These are phyloP conservation scores for Scortum barcoo DNA, from an alignment of 2,113 vertebrate genomes.

Conservation along the genomic window DNA sequence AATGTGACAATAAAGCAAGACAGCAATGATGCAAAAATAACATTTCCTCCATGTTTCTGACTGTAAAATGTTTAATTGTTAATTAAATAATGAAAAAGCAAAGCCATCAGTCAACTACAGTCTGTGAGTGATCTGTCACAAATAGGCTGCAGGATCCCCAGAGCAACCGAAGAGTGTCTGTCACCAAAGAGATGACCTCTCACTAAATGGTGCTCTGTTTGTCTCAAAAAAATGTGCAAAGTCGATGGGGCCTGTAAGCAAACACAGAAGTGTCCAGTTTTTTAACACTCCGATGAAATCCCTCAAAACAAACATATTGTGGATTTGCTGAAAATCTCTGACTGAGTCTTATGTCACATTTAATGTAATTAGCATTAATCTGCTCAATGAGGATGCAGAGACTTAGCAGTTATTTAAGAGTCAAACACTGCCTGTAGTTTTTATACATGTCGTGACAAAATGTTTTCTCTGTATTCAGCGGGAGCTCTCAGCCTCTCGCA, in stretches of 20 bases:
- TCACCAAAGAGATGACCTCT: conserved; percentile 66
- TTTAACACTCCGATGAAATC: not conserved
- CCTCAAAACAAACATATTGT: not conserved
- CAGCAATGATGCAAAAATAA: not conserved
- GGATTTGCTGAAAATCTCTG: conserved; percentile 9
- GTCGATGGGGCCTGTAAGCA: too few species aligned
- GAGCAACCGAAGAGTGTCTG: conserved; percentile 41
- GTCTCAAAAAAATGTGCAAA: conserved; percentile 12
- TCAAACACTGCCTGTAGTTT: not conserved
- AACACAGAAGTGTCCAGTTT: not conserved
- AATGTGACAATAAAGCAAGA: not conserved
- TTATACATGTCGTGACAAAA: conserved; percentile 2
- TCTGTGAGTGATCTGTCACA: conserved; percentile 5
- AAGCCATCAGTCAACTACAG: not conserved
- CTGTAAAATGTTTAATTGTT: not conserved
- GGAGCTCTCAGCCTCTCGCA: not conserved
- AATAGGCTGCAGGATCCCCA: conserved; percentile 20
- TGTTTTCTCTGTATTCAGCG: conserved; percentile 14
- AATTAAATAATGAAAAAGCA: not conserved
- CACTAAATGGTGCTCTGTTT: conserved; percentile 38
- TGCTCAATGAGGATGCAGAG: not conserved
- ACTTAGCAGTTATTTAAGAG: not conserved
- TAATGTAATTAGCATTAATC: conserved; percentile 11
- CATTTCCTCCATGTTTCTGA: not conserved
- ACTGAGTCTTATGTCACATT: conserved; percentile 3